A percentile compares a stretch with the other conserved stretches of the same genome.
These are phyloP conservation scores for Fulmarus glacialis DNA, from an alignment of 2,113 vertebrate species.

Conservation along the genomic window DNA sequence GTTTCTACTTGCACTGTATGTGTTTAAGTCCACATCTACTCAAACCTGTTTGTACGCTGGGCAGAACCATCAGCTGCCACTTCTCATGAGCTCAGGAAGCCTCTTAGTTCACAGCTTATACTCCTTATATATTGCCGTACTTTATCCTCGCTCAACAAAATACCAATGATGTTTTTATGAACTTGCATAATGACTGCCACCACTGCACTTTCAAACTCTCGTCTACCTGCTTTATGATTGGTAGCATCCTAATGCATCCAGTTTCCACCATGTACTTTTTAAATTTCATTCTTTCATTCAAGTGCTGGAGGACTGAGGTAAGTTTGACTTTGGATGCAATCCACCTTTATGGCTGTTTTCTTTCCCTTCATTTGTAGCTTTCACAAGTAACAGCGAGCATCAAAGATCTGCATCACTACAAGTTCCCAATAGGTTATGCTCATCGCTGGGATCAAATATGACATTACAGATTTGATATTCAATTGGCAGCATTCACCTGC, in stretches of 20 bases:
- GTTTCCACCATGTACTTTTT: neutral
- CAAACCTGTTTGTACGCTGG: fast-evolving
- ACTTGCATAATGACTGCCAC: neutral
- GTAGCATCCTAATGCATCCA: neutral
- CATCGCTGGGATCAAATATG: neutral
- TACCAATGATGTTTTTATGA: neutral
- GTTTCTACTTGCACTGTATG: neutral
- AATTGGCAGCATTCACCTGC: neutral
- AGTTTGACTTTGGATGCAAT: neutral
- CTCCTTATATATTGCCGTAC: neutral
- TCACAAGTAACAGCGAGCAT: neutral
- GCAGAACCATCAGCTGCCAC: neutral
- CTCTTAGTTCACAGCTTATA: neutral
- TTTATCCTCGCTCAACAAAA: neutral
- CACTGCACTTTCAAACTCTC: neutral
- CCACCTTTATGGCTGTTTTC: neutral
- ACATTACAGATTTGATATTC: neutral
- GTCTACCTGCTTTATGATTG: neutral
- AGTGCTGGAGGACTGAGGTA: neutral
- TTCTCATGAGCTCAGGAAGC: neutral
- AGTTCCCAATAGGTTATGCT: neutral
- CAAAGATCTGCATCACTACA: neutral
- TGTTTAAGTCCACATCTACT: neutral
- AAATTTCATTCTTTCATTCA: neutral
- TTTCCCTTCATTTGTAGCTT: neutral